Conservation (phyloP, 2,888 invertebrate species). For the Erebia aethiops region DNA sequence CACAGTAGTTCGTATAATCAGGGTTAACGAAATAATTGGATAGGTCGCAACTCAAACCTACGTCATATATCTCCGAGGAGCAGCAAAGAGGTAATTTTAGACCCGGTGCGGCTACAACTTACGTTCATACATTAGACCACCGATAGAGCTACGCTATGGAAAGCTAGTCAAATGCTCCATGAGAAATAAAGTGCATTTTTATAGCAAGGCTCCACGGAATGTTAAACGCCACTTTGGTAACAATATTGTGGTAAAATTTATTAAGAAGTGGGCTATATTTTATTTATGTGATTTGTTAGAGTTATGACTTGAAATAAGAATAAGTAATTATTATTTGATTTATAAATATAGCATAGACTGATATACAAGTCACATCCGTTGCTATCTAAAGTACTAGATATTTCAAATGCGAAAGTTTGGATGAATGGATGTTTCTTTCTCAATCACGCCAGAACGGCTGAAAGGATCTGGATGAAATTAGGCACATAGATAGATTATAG, state of each 20-base stretch:
- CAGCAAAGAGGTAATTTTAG: conserved; percentile 37
- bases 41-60: conserved; percentile 32
- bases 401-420: too few relatives aligned
- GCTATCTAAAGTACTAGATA: too few relatives aligned
- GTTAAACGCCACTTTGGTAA: not conserved
- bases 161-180: not conserved
- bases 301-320: not conserved
- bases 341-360: too few relatives aligned
- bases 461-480: not conserved
- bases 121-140: not conserved
- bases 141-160: not conserved
- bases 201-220: too few relatives aligned
- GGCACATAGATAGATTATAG: too few relatives aligned
- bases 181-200: not conserved
- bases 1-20: conserved; percentile 24
- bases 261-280: too few relatives aligned
- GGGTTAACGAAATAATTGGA: conserved; percentile 30
- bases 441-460: too few relatives aligned
- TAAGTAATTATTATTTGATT: too few relatives aligned
- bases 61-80: conserved; percentile 38
- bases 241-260: not conserved
- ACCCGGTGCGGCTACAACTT: conserved; percentile 25
- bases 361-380: too few relatives aligned
- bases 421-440: too few relatives aligned
- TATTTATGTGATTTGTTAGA: not conserved